Base-by-base conservation (phyloP, 92 coral and sea anemone species). In the Paragorgia papillata region DNA sequence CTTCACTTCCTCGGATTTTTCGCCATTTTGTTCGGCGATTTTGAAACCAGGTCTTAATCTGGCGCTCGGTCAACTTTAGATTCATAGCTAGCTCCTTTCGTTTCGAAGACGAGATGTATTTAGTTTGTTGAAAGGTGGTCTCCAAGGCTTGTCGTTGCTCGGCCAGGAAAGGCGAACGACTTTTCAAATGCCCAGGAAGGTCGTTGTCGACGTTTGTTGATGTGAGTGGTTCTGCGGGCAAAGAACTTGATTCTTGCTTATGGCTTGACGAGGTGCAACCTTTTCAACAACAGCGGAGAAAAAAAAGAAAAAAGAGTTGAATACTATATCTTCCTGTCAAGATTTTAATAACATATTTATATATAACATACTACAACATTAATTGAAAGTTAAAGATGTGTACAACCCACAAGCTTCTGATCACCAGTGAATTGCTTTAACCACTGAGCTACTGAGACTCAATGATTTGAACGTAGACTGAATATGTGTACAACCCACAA, bases 31-130 rank as follows among this genome's bases (percentile, higher is more conserved):
- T 96, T 8, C 97, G 88, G 25, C 96, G 92, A 31, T 92, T 92
- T 73, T 92, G 97, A 68, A 92, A 92, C 97, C 97, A 92, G 0
- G 91, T 96, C 54, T 71, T 71, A 17, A 71, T 71, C 33, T 71
- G 78, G 14, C 78, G 62, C 26, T 71, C 78, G 0, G 78, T 71
- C 51, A 71, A 24, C 29, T 55, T 55, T 21, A 71, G 63, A 12
- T 71, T 48, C 18, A 22, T 17, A 7, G 78, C 78, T 8, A 71
- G 34, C 29, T 71, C 46, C 30, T 71, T 71, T 30, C 78, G 57
- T 55, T 55, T 71, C 9, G 28, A 71, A 20, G 78, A 71, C 1
- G 78, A 53, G 54, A 71, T 71, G 53, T 71, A 71, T 37, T 71
- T 71, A 4, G 78, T 50, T 35, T 71, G 62, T 30, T 71, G 63